Evolutionary conservation across 2,888 invertebrate species (phyloP), one percentile per base, ranked within the genome.

Genomic region (Nipponacmea schrenckii): DNA sequence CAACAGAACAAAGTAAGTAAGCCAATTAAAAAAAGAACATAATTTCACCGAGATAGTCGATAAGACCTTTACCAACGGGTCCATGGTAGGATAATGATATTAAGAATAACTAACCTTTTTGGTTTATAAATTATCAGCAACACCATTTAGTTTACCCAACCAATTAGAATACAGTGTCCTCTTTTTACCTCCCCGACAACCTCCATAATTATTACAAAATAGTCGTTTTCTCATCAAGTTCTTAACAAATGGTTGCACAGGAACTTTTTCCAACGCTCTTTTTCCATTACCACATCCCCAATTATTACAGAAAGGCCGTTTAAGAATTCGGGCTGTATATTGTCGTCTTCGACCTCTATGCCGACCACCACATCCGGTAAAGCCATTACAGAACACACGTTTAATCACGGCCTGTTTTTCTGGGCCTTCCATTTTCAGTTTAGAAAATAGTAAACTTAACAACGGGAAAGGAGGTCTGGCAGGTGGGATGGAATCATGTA

Each of bases 301-400:
- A 66, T 78, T 77, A 71, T 84, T 84, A 68, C 84, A 84, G 73
- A 84, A 83, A 26, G 80, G 80, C 17, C 84, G 74, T 72, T 84
- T 84, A 15, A 76, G 63, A 64, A 74, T 31, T 26, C 62, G 12
- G 31, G 62, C 64, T 62, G 70, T 70, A 4, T 68, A 67, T 26
- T 67, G 56, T 12, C 75, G 66, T 31, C 76, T 63, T 12, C 75
- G 68, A 56, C 70, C 75, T 31, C 78, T 64, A 67, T 69, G 73
- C 1, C 72, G 67, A 10, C 75, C 75, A 3, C 78, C 78, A 69
- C 78, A 78, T 46, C 78, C 78, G 15, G 78, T 74, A 70, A 78
- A 78, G 27, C 75, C 73, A 63, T 78, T 78, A 68, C 78, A 78
- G 72, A 78, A 78, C 12, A 78, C 75, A 26, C 78, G 70, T 45